Percentiles rank a stretch among this genome's conserved stretches.
Evolutionary conservation across 2,888 invertebrate species (phyloP).

Genomic region (Caradrina kadenii): DNA sequence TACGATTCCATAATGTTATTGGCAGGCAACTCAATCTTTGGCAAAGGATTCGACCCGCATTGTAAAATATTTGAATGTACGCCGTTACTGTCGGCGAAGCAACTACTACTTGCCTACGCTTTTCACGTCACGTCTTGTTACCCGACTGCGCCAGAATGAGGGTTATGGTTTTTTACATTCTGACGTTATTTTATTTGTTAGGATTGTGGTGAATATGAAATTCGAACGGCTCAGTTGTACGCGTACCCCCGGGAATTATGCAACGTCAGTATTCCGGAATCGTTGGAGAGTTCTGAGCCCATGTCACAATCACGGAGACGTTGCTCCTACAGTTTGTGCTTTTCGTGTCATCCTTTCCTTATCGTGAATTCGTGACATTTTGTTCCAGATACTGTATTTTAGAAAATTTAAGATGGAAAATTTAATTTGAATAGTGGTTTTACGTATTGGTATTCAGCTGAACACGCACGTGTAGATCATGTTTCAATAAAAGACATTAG

Average conservation of each 20-base stretch:
- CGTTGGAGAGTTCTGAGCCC: constrained; percentile 38
- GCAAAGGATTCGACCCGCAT: constrained; percentile 18
- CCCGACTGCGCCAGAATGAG: too few species aligned
- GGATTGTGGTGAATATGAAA: constrained; percentile 42
- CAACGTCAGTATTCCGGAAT: constrained; percentile 49
- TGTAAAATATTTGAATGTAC: constrained; percentile 13
- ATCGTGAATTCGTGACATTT: constrained; percentile 42
- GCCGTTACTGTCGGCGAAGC: background rate
- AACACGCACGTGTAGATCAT: constrained; percentile 39
- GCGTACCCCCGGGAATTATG: constrained; percentile 31
- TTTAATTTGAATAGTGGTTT: constrained; percentile 3
- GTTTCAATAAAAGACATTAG: constrained; percentile 36
- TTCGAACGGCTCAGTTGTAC: constrained; percentile 16
- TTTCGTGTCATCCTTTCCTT: constrained; percentile 33
- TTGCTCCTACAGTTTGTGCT: constrained; percentile 27
- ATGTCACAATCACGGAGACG: constrained; percentile 40
- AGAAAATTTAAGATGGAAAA: constrained; percentile 3
- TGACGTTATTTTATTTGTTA: constrained; percentile 9
- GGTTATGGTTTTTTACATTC: background rate
- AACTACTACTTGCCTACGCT: background rate
- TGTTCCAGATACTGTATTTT: constrained; percentile 20
- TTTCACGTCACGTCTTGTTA: background rate
- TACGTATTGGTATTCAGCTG: constrained; percentile 15
- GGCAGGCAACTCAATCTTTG: constrained; percentile 20
- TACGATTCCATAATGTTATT: constrained; percentile 12